Conservation (phyloP, 2,888 invertebrate genomes). For the Allophyes oxyacanthae region DNA sequence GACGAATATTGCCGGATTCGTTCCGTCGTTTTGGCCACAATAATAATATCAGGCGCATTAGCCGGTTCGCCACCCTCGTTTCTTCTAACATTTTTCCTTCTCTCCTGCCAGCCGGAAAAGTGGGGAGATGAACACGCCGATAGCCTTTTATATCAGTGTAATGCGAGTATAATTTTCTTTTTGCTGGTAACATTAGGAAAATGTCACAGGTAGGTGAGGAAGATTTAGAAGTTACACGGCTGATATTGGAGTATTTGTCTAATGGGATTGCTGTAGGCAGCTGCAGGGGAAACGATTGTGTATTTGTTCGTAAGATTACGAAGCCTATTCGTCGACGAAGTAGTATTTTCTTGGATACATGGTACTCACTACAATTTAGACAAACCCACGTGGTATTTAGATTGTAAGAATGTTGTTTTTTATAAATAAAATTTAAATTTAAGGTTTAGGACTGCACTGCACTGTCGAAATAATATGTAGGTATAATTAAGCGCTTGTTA, state of each 20-base stretch:
- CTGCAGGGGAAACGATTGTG: no score
- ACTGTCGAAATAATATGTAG: no score
- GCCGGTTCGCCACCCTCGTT: conserved; percentile 73
- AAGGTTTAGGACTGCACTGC: no score
- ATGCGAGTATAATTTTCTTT: conserved; percentile 72
- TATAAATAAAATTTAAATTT: no score
- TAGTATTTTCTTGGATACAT: no score
- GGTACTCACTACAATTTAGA: no score
- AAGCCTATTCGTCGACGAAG: no score
- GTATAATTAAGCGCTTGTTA: no score
- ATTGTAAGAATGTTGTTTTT: no score
- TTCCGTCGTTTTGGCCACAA: conserved; percentile 76
- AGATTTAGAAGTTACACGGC: conserved; percentile 21
- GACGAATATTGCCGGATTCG: conserved; percentile 67
- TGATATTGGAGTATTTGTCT: conserved; percentile 33
- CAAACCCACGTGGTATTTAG: no score
- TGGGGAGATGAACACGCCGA: conserved; percentile 71
- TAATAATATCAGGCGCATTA: conserved; percentile 79
- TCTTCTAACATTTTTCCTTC: conserved; percentile 64
- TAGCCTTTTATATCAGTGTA: conserved; percentile 75
- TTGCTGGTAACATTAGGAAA: conserved; percentile 59
- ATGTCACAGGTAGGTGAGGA: conserved; percentile 44
- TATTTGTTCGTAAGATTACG: no score
- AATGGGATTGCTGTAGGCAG: conserved; percentile 1
- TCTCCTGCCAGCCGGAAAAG: conserved; percentile 71